These are phyloP conservation scores for Keiferia lycopersicella DNA, from an alignment of 2,888 invertebrate genomes.

Conservation along the genomic window DNA sequence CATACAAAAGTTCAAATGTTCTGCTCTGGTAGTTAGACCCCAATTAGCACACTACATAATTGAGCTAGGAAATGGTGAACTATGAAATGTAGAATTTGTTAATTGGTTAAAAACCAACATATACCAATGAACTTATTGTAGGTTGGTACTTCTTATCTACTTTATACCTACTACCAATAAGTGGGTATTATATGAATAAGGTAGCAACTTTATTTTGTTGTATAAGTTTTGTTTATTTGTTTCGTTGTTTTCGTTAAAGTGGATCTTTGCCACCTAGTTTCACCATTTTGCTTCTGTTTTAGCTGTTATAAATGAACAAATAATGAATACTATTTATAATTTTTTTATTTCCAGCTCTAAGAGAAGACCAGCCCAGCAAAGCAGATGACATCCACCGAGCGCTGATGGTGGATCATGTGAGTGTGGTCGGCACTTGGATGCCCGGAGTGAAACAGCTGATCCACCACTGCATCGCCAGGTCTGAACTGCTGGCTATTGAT, in stretches of 20 bases:
- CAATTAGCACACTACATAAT: background rate
- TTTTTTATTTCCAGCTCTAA: conserved; percentile 62
- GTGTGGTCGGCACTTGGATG: conserved; percentile 82
- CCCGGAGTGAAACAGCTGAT: conserved; percentile 83
- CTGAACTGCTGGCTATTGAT: conserved; percentile 68
- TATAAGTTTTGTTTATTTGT: too few species aligned
- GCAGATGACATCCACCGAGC: conserved; percentile 82
- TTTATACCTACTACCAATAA: too few species aligned
- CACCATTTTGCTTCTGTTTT: too few species aligned
- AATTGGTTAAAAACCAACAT: background rate
- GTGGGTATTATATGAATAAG: too few species aligned
- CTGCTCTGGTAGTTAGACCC: background rate
- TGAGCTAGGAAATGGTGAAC: background rate
- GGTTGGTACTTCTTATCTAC: too few species aligned
- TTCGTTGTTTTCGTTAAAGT: too few species aligned
- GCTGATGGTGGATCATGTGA: conserved; percentile 82
- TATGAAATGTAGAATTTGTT: background rate
- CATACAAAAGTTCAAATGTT: conserved; percentile 7
- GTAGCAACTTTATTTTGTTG: too few species aligned
- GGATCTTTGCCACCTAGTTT: too few species aligned
- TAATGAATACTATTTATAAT: background rate
- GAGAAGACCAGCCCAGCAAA: conserved; percentile 64
- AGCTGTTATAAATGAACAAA: too few species aligned
- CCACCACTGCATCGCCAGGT: conserved; percentile 68
- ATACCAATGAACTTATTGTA: too few species aligned